phyloP scores from a whole-genome alignment of 1,140 invertebrate species.

The Patella vulgata region DNA sequence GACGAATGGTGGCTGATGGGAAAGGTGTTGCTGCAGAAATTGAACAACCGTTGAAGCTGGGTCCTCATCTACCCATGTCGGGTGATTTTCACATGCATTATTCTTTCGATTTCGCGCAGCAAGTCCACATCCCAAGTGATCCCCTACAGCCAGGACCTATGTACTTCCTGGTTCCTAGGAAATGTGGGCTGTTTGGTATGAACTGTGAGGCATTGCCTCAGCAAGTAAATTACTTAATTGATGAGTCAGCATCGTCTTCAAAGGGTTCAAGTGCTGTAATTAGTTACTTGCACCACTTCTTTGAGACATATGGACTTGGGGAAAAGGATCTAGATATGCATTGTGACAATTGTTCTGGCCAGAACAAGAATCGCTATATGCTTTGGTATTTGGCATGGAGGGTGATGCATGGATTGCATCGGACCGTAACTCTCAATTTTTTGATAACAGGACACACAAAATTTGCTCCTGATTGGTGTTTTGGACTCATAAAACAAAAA shows the following conservation, averaged over 20 bases:
- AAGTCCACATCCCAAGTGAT: slow-evolving; percentile 38
- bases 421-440: slow-evolving; percentile 24
- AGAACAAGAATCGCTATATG: slow-evolving; percentile 34
- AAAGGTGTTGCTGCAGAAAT: too few species aligned
- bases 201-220: slow-evolving; percentile 32
- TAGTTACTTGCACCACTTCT: slow-evolving; percentile 16
- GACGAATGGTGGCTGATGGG: too few species aligned
- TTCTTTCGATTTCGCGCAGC: slow-evolving; percentile 13
- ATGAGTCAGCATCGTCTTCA: slow-evolving; percentile 13
- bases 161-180: slow-evolving; percentile 37
- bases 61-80: too few species aligned
- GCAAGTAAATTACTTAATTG: slow-evolving; percentile 35
- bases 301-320: slow-evolving; percentile 21
- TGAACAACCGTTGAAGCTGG: too few species aligned
- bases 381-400: slow-evolving; percentile 34
- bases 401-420: slow-evolving; percentile 13
- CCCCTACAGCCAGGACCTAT: slow-evolving; percentile 41
- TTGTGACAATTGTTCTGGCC: slow-evolving; percentile 30
- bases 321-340: slow-evolving; percentile 22
- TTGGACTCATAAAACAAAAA: slow-evolving; percentile 21
- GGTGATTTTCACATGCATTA: background rate
- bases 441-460: slow-evolving; percentile 30
- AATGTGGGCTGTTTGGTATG: slow-evolving; percentile 46
- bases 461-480: too few species aligned
- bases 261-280: slow-evolving; percentile 23